These are phyloP conservation scores for Hassar affinis DNA, from an alignment of 2,113 vertebrate genomes.

Conservation along the genomic window DNA sequence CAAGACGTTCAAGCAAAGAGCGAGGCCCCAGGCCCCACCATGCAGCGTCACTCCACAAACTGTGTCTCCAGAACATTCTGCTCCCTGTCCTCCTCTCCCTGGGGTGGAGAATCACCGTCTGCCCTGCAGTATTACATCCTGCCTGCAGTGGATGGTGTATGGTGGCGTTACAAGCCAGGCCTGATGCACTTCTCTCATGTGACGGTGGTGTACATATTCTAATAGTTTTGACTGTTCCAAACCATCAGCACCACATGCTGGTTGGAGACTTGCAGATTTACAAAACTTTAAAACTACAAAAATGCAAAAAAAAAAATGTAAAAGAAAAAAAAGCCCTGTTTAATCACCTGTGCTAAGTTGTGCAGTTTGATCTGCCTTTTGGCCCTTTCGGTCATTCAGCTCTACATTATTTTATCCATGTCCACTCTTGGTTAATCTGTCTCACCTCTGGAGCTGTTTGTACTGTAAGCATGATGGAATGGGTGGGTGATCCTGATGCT, in stretches of 20 bases:
- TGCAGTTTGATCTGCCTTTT: conserved; percentile 86
- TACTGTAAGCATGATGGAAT: conserved; percentile 81
- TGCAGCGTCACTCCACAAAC: conserved; percentile 86
- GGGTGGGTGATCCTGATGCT: conserved; percentile 89
- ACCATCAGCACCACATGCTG: conserved; percentile 69
- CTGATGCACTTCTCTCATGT: conserved; percentile 94
- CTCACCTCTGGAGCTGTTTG: conserved; percentile 85
- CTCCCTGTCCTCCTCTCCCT: conserved; percentile 80
- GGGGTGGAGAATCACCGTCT: conserved; percentile 87
- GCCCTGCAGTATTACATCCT: conserved; percentile 78
- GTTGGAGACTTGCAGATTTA: conserved; percentile 89
- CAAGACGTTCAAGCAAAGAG: conserved; percentile 65
- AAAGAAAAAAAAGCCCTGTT: conserved; percentile 75
- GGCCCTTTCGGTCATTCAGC: conserved; percentile 85
- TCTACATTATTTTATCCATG: conserved; percentile 77
- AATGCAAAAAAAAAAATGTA: conserved; percentile 70
- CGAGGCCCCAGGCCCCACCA: conserved; percentile 91
- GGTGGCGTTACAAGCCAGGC: conserved; percentile 89
- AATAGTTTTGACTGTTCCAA: conserved; percentile 98
- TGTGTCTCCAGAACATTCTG: conserved; percentile 83
- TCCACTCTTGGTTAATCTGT: conserved; percentile 77
- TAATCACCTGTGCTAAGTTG: conserved; percentile 87
- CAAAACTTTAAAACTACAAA: conserved; percentile 60
- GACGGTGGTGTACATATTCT: conserved; percentile 99
- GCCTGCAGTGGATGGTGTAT: conserved; percentile 94